Conservation (phyloP, 2,888 invertebrate species). For the Cepaea hortensis region DNA sequence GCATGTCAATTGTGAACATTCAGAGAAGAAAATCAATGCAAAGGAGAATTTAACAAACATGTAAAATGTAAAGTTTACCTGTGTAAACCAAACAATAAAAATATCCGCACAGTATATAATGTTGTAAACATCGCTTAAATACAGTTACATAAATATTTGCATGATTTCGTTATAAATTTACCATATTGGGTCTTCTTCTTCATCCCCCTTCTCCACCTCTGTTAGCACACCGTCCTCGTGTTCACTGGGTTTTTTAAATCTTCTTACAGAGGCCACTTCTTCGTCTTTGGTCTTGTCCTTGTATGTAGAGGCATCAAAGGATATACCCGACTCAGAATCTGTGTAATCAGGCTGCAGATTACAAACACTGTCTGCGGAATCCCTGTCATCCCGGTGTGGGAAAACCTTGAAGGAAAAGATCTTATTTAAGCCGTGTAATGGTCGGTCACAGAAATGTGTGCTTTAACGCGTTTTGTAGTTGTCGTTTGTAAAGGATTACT, state of each 20-base stretch:
- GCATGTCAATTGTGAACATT: too few relatives aligned
- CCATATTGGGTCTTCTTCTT: conserved; percentile 49
- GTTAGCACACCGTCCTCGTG: neutral
- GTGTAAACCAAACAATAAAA: too few relatives aligned
- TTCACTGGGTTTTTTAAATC: conserved; percentile 8
- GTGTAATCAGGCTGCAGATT: conserved; percentile 31
- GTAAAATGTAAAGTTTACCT: too few relatives aligned
- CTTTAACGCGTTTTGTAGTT: too few relatives aligned
- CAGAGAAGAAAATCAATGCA: too few relatives aligned
- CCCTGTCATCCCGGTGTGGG: neutral
- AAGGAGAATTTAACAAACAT: neutral
- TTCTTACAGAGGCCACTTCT: neutral
- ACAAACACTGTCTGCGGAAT: neutral
- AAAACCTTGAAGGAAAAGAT: too few relatives aligned
- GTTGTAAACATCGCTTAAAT: too few relatives aligned
- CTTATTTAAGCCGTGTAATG: too few relatives aligned
- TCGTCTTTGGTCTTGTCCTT: neutral
- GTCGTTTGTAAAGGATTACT: too few relatives aligned
- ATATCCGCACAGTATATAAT: too few relatives aligned
- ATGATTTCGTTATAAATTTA: neutral
- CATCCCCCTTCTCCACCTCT: conserved; percentile 13
- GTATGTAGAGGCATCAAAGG: conserved; percentile 11
- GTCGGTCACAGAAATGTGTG: too few relatives aligned
- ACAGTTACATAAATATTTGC: too few relatives aligned
- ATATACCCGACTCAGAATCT: conserved; percentile 37